Evolutionary conservation across 2,888 invertebrate genomes (phyloP), one percentile per base, ranked within the genome.

Genomic region (Polydrusus pterygomalis): DNA sequence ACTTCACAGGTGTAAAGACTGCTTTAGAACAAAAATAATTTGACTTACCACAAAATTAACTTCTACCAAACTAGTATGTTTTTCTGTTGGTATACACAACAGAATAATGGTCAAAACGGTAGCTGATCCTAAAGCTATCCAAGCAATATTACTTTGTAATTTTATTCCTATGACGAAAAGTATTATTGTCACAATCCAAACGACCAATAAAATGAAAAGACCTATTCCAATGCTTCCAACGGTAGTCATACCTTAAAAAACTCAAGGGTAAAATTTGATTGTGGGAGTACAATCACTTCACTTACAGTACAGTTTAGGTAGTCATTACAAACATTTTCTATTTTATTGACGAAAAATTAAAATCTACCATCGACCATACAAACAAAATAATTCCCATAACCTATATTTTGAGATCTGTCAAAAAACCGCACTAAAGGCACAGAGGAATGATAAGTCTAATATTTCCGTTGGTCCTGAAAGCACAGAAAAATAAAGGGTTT

Each of bases 81-180:
- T 84, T 77, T 86, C 86, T n/a, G 83, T 82, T 82, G 94, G 93
- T 86, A 94, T 89, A 72, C 89, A 85, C 75, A 92, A 83, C 77
- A 93, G 86, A 79, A 92, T 84, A 54, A 92, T 83, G 38, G 93
- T 92, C 74, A 93, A 81, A 78, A 90, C 58, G 49, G 89, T 85
- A 34, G 92, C 90, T 79, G 90, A 82, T 58, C 88, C 84, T 71
- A 94, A 83, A 58, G 90, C 89, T 79, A 92, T 86, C 85, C 91
- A 90, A 69, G 93, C 93, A 77, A 93, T 86, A 83, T 89, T 91
- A 85, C 91, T 92, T 79, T 92, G 91, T 49, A 92, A 91, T 82
- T 91, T 90, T 56, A 92, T 87, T 1, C 93, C 91, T 67, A 93
- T 87, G 83, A 92, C 90, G 82, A 93, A 93, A 80, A 92, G 84